Percentiles rank a stretch among this genome's conserved stretches.
Conservation (phyloP, 2,888 invertebrate genomes). For the Scaptomyza reducta region DNA sequence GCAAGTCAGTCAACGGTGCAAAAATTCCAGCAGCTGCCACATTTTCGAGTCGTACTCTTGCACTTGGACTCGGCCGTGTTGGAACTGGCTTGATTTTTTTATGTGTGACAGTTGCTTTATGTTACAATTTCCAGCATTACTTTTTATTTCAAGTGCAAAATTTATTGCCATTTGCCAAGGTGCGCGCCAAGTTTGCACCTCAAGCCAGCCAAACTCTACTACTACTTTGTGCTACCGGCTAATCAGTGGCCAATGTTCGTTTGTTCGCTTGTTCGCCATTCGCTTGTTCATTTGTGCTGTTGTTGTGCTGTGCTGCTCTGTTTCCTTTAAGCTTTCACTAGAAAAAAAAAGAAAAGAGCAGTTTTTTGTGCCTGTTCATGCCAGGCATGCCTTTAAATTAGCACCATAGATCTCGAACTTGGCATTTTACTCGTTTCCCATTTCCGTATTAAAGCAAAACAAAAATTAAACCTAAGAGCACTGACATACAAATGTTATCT, state of each 20-base stretch:
- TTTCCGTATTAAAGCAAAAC: constrained; percentile 10
- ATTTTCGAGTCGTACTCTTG: constrained; percentile 7
- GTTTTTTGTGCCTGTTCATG: constrained; percentile 25
- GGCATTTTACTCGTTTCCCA: constrained; percentile 25
- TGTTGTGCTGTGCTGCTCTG: constrained; percentile 20
- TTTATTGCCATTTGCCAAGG: constrained; percentile 77
- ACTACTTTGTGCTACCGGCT: constrained; percentile 63
- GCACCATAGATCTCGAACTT: constrained; percentile 28
- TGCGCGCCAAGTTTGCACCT: constrained; percentile 55
- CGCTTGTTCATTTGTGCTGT: constrained; percentile 33
- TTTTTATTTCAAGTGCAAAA: constrained; percentile 78
- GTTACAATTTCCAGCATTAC: constrained; percentile 74
- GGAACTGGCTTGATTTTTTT: constrained; percentile 49
- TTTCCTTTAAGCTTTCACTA: constrained; percentile 70
- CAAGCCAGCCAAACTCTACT: constrained; percentile 24
- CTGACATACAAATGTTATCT: constrained; percentile 9
- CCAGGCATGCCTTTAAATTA: constrained; percentile 58
- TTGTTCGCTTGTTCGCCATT: constrained; percentile 25
- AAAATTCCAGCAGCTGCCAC: constrained; percentile 31
- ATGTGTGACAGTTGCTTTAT: constrained; percentile 79
- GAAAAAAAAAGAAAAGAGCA: constrained; percentile 53
- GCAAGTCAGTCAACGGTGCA: constrained; percentile 70
- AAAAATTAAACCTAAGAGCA: constrained; percentile 1
- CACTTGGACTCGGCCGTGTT: constrained; percentile 14
- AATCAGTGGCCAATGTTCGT: constrained; percentile 71